Base-by-base conservation (phyloP, 1,140 invertebrate species). In the Leptinotarsa undecemlineata region DNA sequence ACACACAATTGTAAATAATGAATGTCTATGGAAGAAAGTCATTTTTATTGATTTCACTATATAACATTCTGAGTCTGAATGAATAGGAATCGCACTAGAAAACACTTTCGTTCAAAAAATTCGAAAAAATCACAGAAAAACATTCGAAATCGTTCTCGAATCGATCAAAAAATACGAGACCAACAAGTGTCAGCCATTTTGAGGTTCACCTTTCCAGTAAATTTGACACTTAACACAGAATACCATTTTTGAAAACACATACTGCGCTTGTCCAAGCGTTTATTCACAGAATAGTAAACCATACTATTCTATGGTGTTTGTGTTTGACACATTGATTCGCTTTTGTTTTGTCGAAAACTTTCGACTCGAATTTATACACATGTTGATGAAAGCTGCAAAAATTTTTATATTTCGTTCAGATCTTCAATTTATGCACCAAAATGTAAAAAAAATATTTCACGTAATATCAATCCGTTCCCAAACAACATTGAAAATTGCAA, bases 121-220 rank as follows among this genome's bases (percentile, higher is more conserved):
- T 11, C 33, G 33, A 42, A 42, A 6, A 42, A 42, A 42, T 42
- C 33, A 42, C 33, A 19, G 51, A 51, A 68, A 61, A 63, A 42
- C 33, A 42, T 42, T 42, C 33, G 33, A 42, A 42, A 42, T 42
- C 33, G 33, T 42, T 42, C 33, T 42, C 33, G 48, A 73, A 63
- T 76, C 69, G 71, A 51, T 76, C 74, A 79, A 47, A 74, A 76
- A 73, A 68, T 57, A 19, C 23, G 68, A 75, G 71, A 81, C 82
- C 82, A 83, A 83, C 82, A 83, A 83, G 81, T 82, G 82, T 81
- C 81, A 82, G 82, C 82, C 81, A 83, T 83, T 75, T 83, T 83
- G 74, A 68, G 64, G 67, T 48, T 73, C 51, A 57, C 15, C 51
- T 57, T 42, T 42, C 33, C 33, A 42, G 33, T 11, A 42, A 42